These are phyloP conservation scores for Thymelicus sylvestris DNA, from an alignment of 2,888 invertebrate genomes.

Conservation along the genomic window DNA sequence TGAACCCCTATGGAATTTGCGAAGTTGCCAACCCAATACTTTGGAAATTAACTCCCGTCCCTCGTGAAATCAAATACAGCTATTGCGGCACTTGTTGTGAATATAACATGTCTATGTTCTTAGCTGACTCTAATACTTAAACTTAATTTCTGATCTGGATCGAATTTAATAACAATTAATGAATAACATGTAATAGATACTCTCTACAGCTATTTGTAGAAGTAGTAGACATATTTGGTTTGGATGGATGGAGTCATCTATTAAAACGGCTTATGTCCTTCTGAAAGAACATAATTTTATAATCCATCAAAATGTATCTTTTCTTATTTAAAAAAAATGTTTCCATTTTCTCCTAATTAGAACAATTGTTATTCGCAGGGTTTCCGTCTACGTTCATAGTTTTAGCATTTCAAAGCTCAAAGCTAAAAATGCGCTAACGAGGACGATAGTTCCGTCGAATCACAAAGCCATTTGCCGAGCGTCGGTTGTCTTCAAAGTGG, in stretches of 20 bases:
- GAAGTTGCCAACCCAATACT: slow-evolving; percentile 42
- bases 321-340: no score
- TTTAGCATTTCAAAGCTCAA: slow-evolving; percentile 19
- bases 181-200: no score
- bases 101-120: no score
- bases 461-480: slow-evolving; percentile 13
- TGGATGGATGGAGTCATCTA: no score
- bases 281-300: no score
- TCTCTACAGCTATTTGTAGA: no score
- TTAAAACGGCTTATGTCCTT: no score
- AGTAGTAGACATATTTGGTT: no score
- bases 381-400: slow-evolving; percentile 6
- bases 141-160: no score
- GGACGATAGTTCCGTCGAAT: neutral
- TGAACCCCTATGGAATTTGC: slow-evolving; percentile 28
- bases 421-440: slow-evolving; percentile 18
- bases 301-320: no score
- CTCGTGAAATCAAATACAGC: slow-evolving; percentile 42
- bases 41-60: slow-evolving; percentile 45
- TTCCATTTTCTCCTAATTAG: neutral
- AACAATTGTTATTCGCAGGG: slow-evolving; percentile 4
- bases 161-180: no score
- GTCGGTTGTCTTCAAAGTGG: slow-evolving; percentile 7
- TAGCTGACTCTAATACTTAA: no score
- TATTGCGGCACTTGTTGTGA: slow-evolving; percentile 20